phyloP scores from a whole-genome alignment of 2,113 vertebrate genomes.

The Pelecanoides urinatrix region DNA sequence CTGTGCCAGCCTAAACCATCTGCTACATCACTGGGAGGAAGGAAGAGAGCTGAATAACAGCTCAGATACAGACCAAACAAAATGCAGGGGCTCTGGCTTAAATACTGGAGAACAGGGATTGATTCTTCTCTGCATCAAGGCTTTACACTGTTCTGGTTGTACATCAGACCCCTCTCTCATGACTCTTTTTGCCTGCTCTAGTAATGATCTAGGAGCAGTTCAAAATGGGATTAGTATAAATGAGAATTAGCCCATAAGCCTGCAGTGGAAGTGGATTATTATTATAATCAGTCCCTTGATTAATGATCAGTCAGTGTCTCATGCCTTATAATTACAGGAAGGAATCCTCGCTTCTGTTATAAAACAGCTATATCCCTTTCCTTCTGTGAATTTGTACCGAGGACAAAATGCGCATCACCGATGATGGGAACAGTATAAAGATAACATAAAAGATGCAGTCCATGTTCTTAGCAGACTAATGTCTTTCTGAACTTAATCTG shows the following conservation, averaged over 20 bases:
- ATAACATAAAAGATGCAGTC: background rate
- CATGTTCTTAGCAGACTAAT: background rate
- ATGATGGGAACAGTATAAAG: background rate
- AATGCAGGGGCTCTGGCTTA: background rate
- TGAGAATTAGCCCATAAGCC: background rate
- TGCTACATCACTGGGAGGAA: background rate
- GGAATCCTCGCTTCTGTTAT: background rate
- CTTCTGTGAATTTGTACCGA: background rate
- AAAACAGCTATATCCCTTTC: background rate
- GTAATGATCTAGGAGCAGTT: background rate
- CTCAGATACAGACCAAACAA: background rate
- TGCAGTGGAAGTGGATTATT: constrained; percentile 25
- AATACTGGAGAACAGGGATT: background rate
- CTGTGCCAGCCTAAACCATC: constrained; percentile 30
- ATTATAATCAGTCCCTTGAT: constrained; percentile 13
- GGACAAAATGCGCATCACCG: background rate
- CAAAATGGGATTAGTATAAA: constrained; percentile 15
- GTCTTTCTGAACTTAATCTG: background rate
- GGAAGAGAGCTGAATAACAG: background rate
- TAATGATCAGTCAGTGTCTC: constrained; percentile 22
- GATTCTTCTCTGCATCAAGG: background rate
- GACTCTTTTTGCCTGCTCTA: background rate
- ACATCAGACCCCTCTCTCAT: background rate
- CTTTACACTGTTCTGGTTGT: background rate
- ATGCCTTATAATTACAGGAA: background rate